These are phyloP conservation scores for Aphodius sticticus DNA, from an alignment of 2,888 invertebrate species.

Conservation along the genomic window DNA sequence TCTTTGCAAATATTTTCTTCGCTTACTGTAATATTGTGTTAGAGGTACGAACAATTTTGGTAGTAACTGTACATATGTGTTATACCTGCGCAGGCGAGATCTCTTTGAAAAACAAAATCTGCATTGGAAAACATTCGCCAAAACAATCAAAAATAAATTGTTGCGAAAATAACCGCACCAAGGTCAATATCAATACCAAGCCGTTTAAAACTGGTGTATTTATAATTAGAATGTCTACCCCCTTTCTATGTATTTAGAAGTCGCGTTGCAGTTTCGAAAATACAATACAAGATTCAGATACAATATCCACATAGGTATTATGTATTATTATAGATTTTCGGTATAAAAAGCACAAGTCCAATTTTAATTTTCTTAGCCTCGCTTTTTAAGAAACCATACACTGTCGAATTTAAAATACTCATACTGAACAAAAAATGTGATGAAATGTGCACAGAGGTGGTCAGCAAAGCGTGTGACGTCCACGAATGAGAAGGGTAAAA, in stretches of 20 bases:
- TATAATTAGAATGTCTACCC: background rate
- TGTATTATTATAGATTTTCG: background rate
- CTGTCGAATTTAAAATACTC: too few relatives aligned
- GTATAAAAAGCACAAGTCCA: too few relatives aligned
- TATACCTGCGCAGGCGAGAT: too few relatives aligned
- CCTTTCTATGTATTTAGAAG: background rate
- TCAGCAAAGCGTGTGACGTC: slow-evolving; percentile 32
- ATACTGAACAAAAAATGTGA: slow-evolving; percentile 9
- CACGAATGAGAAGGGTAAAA: slow-evolving; percentile 34
- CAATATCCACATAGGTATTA: background rate
- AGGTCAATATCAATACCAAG: background rate
- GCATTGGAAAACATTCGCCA: background rate
- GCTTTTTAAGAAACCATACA: too few relatives aligned
- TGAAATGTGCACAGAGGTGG: slow-evolving; percentile 31
- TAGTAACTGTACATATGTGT: too few relatives aligned
- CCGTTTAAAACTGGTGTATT: background rate
- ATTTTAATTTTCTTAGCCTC: too few relatives aligned
- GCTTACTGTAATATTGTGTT: too few relatives aligned
- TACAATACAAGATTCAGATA: background rate
- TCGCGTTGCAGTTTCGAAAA: background rate
- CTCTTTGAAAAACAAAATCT: too few relatives aligned
- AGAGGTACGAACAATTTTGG: too few relatives aligned
- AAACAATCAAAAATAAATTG: background rate
- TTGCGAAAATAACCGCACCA: background rate
- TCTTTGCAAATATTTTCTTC: too few relatives aligned